Evolutionary conservation across 1,140 invertebrate species (phyloP).

Genomic region (Grapholita molesta): DNA sequence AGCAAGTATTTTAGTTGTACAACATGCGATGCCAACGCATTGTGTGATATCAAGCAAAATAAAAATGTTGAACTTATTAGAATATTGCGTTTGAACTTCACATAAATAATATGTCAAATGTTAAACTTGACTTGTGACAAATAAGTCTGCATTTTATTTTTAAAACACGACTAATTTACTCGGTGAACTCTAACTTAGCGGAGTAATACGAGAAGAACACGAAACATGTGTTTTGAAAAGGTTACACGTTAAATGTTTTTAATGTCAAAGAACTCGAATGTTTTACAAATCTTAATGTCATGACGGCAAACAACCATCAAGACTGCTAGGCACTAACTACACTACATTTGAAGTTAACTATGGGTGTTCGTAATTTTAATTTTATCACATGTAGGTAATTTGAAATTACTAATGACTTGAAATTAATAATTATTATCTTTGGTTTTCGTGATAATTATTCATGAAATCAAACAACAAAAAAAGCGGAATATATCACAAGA

Average conservation of each 20-base stretch:
- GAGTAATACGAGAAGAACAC: background rate
- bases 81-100: background rate
- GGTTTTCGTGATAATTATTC: too few species aligned
- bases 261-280: background rate
- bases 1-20: background rate
- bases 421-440: too few species aligned
- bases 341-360: too few species aligned
- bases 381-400: too few species aligned
- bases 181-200: background rate
- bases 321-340: too few species aligned
- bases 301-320: background rate
- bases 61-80: background rate
- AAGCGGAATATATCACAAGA: too few species aligned
- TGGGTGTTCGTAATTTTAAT: too few species aligned
- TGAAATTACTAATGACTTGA: too few species aligned
- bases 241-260: background rate
- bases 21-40: conserved; percentile 12
- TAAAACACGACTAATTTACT: background rate
- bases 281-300: background rate
- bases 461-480: too few species aligned
- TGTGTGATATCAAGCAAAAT: background rate
- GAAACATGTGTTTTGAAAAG: background rate
- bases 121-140: conserved; percentile 2
- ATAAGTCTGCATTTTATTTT: conserved; percentile 1
- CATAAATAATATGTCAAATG: background rate